These are phyloP conservation scores for Heliothis virescens DNA, from an alignment of 1,140 invertebrate genomes.

Conservation along the genomic window DNA sequence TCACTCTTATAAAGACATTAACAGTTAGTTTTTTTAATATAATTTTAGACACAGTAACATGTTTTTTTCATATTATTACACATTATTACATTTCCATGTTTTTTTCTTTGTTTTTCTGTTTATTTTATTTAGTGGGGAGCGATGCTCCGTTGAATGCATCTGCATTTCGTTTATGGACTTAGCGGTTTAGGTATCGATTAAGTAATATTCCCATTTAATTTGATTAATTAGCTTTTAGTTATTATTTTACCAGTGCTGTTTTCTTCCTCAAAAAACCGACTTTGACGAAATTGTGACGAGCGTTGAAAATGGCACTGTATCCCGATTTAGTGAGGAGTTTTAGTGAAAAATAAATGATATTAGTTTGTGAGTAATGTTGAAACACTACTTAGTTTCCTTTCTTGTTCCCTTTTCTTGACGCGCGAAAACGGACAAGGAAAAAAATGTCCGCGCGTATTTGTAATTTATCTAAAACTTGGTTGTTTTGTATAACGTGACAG, in stretches of 20 bases:
- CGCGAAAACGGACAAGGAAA: conserved; percentile 25
- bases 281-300: conserved; percentile 48
- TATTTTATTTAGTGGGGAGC: conserved; percentile 60
- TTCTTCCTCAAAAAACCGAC: conserved; percentile 59
- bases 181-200: conserved; percentile 73
- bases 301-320: conserved; percentile 70
- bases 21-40: conserved; percentile 79
- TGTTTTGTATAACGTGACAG: conserved; percentile 63
- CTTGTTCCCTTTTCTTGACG: conserved; percentile 57
- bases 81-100: conserved; percentile 79
- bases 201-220: conserved; percentile 82
- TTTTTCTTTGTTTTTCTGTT: conserved; percentile 61
- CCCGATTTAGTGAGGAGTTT: conserved; percentile 61
- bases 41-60: conserved; percentile 81
- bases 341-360: conserved; percentile 60
- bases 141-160: conserved; percentile 54
- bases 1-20: conserved; percentile 85
- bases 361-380: conserved; percentile 67
- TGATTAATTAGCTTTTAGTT: conserved; percentile 72
- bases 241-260: conserved; percentile 70
- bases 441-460: conserved; percentile 17
- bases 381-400: conserved; percentile 62
- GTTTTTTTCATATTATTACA: conserved; percentile 74
- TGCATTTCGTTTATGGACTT: conserved; percentile 66
- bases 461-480: conserved; percentile 54